Conservation (phyloP, 2,888 invertebrate genomes). For the Melinaea marsaeus region DNA sequence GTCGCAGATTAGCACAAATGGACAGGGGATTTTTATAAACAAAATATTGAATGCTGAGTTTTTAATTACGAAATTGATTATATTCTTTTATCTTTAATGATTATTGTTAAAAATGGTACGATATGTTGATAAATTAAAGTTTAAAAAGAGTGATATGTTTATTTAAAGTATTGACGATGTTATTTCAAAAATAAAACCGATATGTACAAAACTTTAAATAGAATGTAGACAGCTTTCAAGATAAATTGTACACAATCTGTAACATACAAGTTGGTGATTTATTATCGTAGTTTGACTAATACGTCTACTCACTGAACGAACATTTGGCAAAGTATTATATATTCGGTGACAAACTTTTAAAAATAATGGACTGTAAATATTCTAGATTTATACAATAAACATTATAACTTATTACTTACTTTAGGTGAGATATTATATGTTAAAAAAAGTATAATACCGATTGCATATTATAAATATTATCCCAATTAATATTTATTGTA, state of each 20-base stretch:
- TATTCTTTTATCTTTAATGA: no score
- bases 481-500: no score
- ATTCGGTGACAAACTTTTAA: neutral
- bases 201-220: neutral
- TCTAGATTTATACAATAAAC: neutral
- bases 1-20: no score
- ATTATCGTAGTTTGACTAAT: slow-evolving; percentile 1
- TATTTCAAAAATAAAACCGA: neutral
- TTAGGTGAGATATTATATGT: no score
- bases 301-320: slow-evolving; percentile 5
- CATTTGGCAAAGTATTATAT: slow-evolving; percentile 1
- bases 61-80: no score
- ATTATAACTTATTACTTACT: no score
- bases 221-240: slow-evolving; percentile 5
- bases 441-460: no score
- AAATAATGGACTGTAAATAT: neutral
- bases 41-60: no score
- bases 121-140: no score
- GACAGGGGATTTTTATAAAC: no score
- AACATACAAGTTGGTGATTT: slow-evolving; percentile 2
- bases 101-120: no score
- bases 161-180: neutral
- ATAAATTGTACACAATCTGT: slow-evolving; percentile 2
- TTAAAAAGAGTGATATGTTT: neutral
- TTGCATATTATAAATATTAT: no score